Evolutionary conservation across 1,140 invertebrate genomes (phyloP).

Genomic region (Achatina immaculata): DNA sequence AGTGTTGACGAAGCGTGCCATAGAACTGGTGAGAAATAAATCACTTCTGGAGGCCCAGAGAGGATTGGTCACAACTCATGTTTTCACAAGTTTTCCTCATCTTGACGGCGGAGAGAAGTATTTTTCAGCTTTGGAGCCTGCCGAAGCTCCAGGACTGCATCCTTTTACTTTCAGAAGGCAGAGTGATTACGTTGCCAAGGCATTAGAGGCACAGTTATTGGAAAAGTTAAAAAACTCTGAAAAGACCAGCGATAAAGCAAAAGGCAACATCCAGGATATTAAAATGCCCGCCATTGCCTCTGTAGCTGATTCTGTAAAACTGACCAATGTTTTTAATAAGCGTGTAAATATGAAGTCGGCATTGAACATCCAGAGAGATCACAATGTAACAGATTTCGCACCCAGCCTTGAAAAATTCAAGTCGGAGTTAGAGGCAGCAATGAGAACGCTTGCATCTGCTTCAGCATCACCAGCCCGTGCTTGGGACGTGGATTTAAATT

Average conservation of each 20-base stretch:
- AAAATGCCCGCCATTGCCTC: neutral
- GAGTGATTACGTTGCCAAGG: constrained; percentile 16
- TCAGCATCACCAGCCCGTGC: neutral
- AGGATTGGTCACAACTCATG: constrained; percentile 19
- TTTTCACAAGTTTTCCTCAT: neutral
- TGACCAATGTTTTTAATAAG: neutral
- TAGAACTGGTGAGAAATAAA: constrained; percentile 27
- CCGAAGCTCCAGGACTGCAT: neutral
- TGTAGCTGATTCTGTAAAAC: neutral
- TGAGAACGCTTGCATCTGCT: neutral
- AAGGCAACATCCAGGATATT: neutral
- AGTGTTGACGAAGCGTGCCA: constrained; percentile 34
- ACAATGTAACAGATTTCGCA: neutral
- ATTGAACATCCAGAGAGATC: neutral
- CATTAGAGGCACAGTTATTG: constrained; percentile 8
- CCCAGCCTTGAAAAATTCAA: constrained; percentile 1
- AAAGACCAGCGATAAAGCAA: neutral
- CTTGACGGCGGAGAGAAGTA: neutral
- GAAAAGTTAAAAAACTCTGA: neutral
- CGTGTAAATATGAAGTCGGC: too few relatives aligned
- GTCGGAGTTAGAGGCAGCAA: neutral
- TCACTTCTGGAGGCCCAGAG: constrained; percentile 12
- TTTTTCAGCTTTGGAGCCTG: neutral
- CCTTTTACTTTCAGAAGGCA: neutral
- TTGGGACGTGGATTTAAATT: neutral